A percentile compares a stretch with the other conserved stretches of the same genome.
Evolutionary conservation across 2,888 invertebrate genomes (phyloP).

Genomic region (Lasioglossum malachurum): DNA sequence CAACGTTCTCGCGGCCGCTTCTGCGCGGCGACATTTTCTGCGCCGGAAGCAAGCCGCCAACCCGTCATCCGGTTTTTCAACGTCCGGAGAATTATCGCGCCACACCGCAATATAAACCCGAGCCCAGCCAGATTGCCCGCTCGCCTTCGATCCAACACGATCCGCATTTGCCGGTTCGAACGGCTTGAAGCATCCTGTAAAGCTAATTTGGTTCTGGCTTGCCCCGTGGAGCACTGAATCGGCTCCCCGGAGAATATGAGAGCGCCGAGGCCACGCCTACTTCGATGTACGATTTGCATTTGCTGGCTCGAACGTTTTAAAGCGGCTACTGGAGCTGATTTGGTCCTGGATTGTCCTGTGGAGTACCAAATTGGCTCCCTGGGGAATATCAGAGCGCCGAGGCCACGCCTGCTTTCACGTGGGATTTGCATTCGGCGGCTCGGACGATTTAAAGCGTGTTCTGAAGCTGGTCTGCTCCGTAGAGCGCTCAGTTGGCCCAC

Average conservation of each 20-base stretch:
- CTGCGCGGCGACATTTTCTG: conserved; percentile 43
- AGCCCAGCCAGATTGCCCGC: not conserved
- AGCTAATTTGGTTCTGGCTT: not conserved
- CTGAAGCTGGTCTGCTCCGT: no score
- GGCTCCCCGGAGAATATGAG: no score
- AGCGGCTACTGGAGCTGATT: not conserved
- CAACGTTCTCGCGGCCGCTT: conserved; percentile 37
- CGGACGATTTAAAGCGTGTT: no score
- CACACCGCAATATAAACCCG: not conserved
- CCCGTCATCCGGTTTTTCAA: conserved; percentile 45
- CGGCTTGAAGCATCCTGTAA: not conserved
- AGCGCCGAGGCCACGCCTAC: no score
- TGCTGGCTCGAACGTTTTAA: not conserved
- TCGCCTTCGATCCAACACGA: not conserved
- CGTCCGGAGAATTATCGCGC: conserved; percentile 45
- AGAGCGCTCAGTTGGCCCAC: no score
- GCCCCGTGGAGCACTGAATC: not conserved
- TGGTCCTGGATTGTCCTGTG: not conserved
- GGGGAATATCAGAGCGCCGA: no score
- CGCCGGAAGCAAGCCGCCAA: conserved; percentile 60
- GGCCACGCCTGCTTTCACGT: no score
- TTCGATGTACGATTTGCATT: not conserved
- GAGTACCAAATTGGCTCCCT: not conserved
- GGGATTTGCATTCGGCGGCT: no score
- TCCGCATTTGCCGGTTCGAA: not conserved